A percentile compares a stretch with the other conserved stretches of the same genome.
Conservation (phyloP, 1,140 invertebrate species). For the Sweltsa coloradensis region DNA sequence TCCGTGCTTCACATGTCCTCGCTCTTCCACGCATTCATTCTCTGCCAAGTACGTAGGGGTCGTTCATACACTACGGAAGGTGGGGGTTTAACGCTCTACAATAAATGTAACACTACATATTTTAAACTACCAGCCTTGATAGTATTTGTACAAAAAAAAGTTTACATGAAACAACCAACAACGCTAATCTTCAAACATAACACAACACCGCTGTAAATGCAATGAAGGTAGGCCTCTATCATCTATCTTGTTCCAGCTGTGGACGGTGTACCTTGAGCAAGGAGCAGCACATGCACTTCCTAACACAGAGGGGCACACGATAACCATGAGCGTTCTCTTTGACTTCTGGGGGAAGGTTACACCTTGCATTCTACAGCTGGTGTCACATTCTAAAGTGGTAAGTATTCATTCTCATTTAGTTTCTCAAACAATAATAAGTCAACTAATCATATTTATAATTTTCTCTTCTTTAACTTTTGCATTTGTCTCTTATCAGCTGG, state of each 20-base stretch:
- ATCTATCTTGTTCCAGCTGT: constrained; percentile 60
- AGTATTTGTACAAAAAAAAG: too few species aligned
- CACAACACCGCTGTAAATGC: too few species aligned
- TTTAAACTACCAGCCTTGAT: neutral
- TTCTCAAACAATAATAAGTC: constrained; percentile 1
- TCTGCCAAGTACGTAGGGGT: constrained; percentile 48
- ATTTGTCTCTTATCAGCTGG: constrained; percentile 46
- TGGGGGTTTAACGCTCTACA: too few species aligned
- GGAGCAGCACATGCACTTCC: constrained; percentile 52
- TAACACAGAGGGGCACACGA: constrained; percentile 52
- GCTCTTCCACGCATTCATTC: constrained; percentile 67
- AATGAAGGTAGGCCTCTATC: too few species aligned
- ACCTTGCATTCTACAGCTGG: constrained; percentile 83
- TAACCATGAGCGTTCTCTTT: constrained; percentile 72
- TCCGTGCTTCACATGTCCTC: constrained; percentile 87
- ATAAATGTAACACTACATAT: neutral
- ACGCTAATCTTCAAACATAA: too few species aligned
- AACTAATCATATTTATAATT: too few species aligned
- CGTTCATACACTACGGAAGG: neutral
- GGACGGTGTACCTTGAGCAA: constrained; percentile 97
- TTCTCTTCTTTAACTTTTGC: neutral
- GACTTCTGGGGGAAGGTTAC: constrained; percentile 99
- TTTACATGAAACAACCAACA: too few species aligned
- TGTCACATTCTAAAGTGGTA: constrained; percentile 87
- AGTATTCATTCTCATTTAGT: constrained; percentile 24